Evolutionary conservation across 2,888 invertebrate species (phyloP), one percentile per base, ranked within the genome.

Genomic region (Ellobium chinense): DNA sequence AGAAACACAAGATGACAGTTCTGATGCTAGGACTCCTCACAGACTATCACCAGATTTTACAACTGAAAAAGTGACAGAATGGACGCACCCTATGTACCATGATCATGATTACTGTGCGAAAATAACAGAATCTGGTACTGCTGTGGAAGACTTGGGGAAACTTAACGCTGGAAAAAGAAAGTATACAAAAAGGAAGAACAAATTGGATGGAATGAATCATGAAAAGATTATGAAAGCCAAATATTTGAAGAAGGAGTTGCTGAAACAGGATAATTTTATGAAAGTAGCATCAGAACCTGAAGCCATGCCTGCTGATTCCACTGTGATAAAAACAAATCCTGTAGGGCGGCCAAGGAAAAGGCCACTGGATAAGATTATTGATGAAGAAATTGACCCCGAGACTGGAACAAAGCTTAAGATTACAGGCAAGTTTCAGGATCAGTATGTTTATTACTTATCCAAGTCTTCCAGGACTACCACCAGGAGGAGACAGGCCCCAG

Each of bases 371-470:
- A 82, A 82, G 58, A 76, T 74, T 21, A 46, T 81, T 29, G 80
- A 83, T 54, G 78, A 77, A 69, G 83, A 83, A 27, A 75, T 83
- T 60, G 84, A 85, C 58, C 78, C 82, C 34, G 83, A 83, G 54
- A 83, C 83, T 46, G 86, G 83, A 63, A 86, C 89, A 31, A 90
- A 90, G 78, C 88, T 92, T n/a, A 92, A 92, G 85, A 92, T 92
- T 37, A 91, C 92, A 9, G 92, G 92, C 12, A 90, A 88, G 80
- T 92, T 90, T 81, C 90, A 92, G 83, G 91, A 93, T 83, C 91
- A 93, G 75, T 93, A 90, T 88, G 91, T 93, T n/a, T 93, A 92
- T 82, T 93, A 90, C 82, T 89, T 91, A 65, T 91, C 90, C 34
- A 92, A 91, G 77, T 91, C 89, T 34, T 87, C 88, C 36, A 83